phyloP scores from a whole-genome alignment of 2,888 invertebrate genomes.

The Lithosia quadra region DNA sequence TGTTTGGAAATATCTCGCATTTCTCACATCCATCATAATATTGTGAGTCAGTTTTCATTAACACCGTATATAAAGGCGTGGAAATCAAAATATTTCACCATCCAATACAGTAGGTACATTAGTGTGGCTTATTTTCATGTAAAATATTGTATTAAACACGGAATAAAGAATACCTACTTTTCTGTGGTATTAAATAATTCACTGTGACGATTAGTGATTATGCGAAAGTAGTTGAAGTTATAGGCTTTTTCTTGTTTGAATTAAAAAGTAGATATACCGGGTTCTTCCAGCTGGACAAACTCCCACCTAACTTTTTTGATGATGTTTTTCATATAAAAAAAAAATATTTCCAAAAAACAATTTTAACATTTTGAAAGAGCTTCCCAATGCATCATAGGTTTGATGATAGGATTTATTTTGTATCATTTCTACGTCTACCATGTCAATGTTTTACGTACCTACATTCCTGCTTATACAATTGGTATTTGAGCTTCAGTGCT shows the following conservation, averaged over 20 bases:
- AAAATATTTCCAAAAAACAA: too few relatives aligned
- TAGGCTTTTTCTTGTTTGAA: neutral
- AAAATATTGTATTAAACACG: conserved; percentile 15
- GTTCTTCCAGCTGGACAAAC: too few relatives aligned
- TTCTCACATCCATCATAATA: neutral
- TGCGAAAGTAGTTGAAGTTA: neutral
- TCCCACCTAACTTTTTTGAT: too few relatives aligned
- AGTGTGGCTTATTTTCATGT: conserved; percentile 5
- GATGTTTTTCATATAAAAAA: too few relatives aligned
- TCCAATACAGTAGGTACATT: conserved; percentile 11
- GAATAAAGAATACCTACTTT: too few relatives aligned
- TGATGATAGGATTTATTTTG: too few relatives aligned
- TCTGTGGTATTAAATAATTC: conserved; percentile 14
- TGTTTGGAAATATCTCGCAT: neutral
- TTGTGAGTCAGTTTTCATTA: conserved; percentile 27
- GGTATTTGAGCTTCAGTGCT: neutral
- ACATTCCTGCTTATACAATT: too few relatives aligned
- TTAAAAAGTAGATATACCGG: neutral
- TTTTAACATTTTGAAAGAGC: too few relatives aligned
- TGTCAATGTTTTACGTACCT: too few relatives aligned
- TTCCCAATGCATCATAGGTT: too few relatives aligned
- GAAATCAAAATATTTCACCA: conserved; percentile 22
- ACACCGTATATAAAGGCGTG: conserved; percentile 36
- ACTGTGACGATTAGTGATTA: conserved; percentile 11
- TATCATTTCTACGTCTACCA: too few relatives aligned